Evolutionary conservation across 1,140 invertebrate genomes (phyloP), one percentile per base, ranked within the genome.

Genomic region (Tigriopus japonicus): DNA sequence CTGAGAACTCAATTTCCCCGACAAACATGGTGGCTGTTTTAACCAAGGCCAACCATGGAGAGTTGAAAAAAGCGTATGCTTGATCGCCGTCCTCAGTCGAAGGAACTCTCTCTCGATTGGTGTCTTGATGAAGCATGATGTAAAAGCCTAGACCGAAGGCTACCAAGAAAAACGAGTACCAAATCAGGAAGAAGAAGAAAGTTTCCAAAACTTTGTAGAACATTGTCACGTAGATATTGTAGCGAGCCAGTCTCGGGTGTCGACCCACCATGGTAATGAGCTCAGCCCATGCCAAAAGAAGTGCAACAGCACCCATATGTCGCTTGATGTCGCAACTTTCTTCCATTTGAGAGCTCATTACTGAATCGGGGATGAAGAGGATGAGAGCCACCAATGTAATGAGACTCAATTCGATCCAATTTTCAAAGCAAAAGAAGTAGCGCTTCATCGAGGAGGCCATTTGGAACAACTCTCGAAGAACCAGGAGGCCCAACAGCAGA

Each of bases 251-350:
- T 54, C 76, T 69, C 6, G 78, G 78, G 1, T 85, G 84, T 62
- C 84, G 80, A 3, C 84, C 84, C 35, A 87, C 79, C 0, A 87
- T 69, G 3, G 87, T 70, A 1, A 87, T 78, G n/a, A 87, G 68
- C 68, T 86, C 83, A 62, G 81, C 75, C 41, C 84, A 82, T 1
- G 83, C 82, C 21, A 87, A 66, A 10, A 89, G 68, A 62, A 86
- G 82, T 0, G 78, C 78, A 9, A 84, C 67, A 0, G 83, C 81
- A 2, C 79, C 74, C 9, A 74, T 52, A 53, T 74, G 71, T 15
- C 58, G 15, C 58, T 60, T 60, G 17, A 42, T 14, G 10, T 60
- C 19, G 55, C 55, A 58, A 17, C 28, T 15, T 15, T 58, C 55
- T 15, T 17, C 21, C 15, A 58, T 41, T 41, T 58, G 21, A 13